phyloP scores from a whole-genome alignment of 1,140 invertebrate genomes.

The Drosophila suzukii region DNA sequence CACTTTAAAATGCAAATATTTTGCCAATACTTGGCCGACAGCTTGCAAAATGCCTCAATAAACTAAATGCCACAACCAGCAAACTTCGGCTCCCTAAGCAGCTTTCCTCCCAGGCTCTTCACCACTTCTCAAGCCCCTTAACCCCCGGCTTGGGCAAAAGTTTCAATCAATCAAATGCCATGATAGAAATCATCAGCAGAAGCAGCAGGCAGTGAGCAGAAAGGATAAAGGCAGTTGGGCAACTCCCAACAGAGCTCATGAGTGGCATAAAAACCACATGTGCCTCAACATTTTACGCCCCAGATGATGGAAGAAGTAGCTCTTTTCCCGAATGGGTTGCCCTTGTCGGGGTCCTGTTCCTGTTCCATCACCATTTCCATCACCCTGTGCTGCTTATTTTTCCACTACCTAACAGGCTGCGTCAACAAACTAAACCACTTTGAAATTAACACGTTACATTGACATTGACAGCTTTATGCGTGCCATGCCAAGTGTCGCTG shows the following conservation, averaged over 20 bases:
- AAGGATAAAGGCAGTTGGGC: conserved; percentile 23
- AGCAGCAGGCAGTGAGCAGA: conserved; percentile 5
- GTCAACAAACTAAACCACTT: conserved; percentile 83
- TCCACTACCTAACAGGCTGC: conserved; percentile 64
- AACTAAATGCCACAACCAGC: conserved; percentile 55
- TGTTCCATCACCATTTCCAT: conserved; percentile 2
- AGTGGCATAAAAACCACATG: conserved; percentile 71
- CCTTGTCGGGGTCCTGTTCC: conserved; percentile 11
- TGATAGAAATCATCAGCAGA: conserved; percentile 66
- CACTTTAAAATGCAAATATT: conserved; percentile 71
- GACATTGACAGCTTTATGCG: conserved; percentile 82
- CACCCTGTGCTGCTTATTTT: conserved; percentile 8
- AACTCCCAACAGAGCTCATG: conserved; percentile 29
- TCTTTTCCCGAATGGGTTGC: conserved; percentile 32
- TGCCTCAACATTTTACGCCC: conserved; percentile 60
- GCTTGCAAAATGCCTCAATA: conserved; percentile 58
- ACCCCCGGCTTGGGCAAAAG: conserved; percentile 12
- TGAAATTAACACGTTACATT: conserved; percentile 83
- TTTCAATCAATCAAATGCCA: conserved; percentile 78
- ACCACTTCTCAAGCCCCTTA: background rate
- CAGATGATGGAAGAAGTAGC: conserved; percentile 33
- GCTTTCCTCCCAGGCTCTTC: background rate
- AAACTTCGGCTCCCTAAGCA: background rate
- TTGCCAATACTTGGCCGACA: conserved; percentile 33
- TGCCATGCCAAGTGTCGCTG: conserved; percentile 73